These are phyloP conservation scores for Pangasius sanitwongsei DNA, from an alignment of 2,797 vertebrate species.

Conservation along the genomic window DNA sequence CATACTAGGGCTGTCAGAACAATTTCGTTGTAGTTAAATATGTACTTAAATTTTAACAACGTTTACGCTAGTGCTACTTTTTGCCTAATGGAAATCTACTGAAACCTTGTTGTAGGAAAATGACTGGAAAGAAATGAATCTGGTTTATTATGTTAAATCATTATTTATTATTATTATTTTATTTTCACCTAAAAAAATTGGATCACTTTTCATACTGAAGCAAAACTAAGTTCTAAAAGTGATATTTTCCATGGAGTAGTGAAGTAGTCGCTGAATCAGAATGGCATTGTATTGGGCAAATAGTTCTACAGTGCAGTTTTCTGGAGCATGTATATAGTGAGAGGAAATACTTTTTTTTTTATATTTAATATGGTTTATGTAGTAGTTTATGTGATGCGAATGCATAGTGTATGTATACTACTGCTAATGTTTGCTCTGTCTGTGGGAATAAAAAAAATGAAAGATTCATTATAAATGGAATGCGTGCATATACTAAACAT, in stretches of 20 bases:
- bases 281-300: background rate
- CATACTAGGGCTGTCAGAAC: background rate
- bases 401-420: background rate
- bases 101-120: background rate
- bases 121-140: too few relatives aligned
- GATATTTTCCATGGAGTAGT: background rate
- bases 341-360: background rate
- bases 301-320: background rate
- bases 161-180: too few relatives aligned
- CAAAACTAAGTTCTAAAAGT: too few relatives aligned
- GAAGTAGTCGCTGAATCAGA: background rate
- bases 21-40: background rate
- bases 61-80: background rate
- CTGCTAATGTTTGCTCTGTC: background rate
- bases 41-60: background rate
- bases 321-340: background rate
- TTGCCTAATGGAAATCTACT: background rate
- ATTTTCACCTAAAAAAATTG: too few relatives aligned
- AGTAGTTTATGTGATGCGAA: too few relatives aligned
- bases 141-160: too few relatives aligned
- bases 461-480: background rate
- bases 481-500: background rate
- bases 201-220: too few relatives aligned
- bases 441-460: background rate
- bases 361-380: background rate